phyloP scores from a whole-genome alignment of 2,113 vertebrate species.

The Cathartes aura region DNA sequence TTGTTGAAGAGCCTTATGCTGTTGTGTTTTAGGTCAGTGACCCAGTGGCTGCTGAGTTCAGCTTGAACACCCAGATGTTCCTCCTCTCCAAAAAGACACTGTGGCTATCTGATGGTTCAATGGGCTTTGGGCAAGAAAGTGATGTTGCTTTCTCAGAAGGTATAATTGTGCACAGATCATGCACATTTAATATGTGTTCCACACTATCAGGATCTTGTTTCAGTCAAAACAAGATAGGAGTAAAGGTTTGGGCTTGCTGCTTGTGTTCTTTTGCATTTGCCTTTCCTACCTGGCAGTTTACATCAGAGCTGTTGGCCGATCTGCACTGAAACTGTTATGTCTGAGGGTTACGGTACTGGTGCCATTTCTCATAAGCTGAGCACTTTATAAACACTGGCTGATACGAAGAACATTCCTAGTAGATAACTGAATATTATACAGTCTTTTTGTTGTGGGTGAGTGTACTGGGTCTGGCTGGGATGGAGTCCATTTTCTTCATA shows the following conservation, averaged over 20 bases:
- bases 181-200: not conserved
- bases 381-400: not conserved
- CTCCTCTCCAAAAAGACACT: slow-evolving; percentile 88
- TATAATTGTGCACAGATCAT: slow-evolving; percentile 37
- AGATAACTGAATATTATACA: not conserved
- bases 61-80: slow-evolving; percentile 93
- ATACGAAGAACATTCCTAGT: not conserved
- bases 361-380: not conserved
- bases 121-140: slow-evolving; percentile 92
- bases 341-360: not conserved
- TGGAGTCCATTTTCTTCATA: not conserved
- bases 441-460: not conserved
- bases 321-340: not conserved
- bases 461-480: not conserved
- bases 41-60: slow-evolving; percentile 94
- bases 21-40: slow-evolving; percentile 89
- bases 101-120: slow-evolving; percentile 93
- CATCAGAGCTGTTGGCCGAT: not conserved
- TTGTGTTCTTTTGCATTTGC: not conserved
- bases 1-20: not conserved
- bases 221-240: not conserved
- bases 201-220: not conserved
- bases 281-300: not conserved
- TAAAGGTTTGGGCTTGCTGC: not conserved
- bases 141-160: slow-evolving; percentile 91